Percentiles rank a stretch among this genome's conserved stretches.
Conservation (phyloP, 2,113 vertebrate species). For the Suricata suricatta region DNA sequence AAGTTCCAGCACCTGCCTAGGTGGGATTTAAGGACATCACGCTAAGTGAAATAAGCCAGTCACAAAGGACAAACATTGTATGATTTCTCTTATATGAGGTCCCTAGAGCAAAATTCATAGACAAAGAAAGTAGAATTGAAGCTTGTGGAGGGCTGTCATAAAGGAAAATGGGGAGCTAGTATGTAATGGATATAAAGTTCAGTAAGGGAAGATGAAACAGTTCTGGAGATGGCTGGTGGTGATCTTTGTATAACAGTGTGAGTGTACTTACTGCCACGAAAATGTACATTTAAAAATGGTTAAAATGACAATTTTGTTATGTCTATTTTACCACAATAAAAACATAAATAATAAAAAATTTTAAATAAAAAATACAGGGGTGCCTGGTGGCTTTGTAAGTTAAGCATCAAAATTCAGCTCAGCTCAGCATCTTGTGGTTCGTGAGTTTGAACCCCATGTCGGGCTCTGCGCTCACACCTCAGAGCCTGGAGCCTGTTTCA, state of each 20-base stretch:
- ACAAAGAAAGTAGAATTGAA: background rate
- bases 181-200: background rate
- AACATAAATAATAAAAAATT: background rate
- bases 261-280: background rate
- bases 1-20: background rate
- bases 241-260: background rate
- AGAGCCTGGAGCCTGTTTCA: too few species aligned
- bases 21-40: background rate
- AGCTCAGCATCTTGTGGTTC: too few species aligned
- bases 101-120: background rate
- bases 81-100: background rate
- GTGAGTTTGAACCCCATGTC: too few species aligned
- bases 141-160: background rate
- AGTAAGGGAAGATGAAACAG: background rate
- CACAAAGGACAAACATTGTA: background rate
- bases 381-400: too few species aligned
- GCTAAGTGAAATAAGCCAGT: background rate
- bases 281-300: background rate
- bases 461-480: too few species aligned
- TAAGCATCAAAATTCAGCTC: too few species aligned
- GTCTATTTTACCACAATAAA: background rate
- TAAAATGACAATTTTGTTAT: background rate
- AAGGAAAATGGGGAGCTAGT: background rate
- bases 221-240: background rate
- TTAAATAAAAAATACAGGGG: background rate